Evolutionary conservation across 2,113 vertebrate genomes (phyloP).

Genomic region (Oncorhynchus masou): DNA sequence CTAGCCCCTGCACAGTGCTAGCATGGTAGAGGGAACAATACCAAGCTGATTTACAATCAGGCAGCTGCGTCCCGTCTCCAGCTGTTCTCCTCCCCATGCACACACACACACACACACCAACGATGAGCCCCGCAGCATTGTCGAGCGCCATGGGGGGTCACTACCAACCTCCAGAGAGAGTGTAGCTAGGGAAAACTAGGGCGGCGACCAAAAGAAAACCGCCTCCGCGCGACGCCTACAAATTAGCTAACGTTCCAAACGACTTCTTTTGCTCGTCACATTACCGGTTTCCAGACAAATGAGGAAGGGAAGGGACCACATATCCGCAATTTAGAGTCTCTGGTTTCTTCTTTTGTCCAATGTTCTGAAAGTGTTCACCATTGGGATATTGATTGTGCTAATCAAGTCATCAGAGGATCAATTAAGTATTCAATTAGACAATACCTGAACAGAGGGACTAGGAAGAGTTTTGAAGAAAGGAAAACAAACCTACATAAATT

Average conservation of each 20-base stretch:
- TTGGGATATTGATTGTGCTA: constrained; percentile 43
- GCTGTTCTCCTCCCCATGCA: constrained; percentile 42
- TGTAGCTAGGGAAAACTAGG: constrained; percentile 38
- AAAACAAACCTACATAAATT: not conserved
- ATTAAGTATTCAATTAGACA: constrained; percentile 28
- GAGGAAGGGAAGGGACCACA: not conserved
- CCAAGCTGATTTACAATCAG: constrained; percentile 68
- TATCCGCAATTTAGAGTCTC: not conserved
- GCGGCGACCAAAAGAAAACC: constrained; percentile 23
- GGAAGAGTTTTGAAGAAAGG: not conserved
- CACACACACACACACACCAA: constrained; percentile 13
- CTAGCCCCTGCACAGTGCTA: constrained; percentile 8
- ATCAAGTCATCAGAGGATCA: constrained; percentile 34
- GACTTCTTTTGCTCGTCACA: not conserved
- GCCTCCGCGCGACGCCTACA: constrained; percentile 51
- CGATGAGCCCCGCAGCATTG: constrained; percentile 43
- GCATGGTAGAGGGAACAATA: constrained; percentile 54
- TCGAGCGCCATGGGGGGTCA: constrained; percentile 55
- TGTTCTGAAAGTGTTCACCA: constrained; percentile 14
- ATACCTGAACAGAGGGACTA: not conserved
- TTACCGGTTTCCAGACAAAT: constrained; percentile 16
- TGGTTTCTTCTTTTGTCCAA: constrained; percentile 16
- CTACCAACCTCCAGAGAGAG: constrained; percentile 56
- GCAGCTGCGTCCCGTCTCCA: constrained; percentile 70
- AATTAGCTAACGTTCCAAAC: constrained; percentile 56